phyloP scores from a whole-genome alignment of 2,797 vertebrate species.

The Thaleichthys pacificus region DNA sequence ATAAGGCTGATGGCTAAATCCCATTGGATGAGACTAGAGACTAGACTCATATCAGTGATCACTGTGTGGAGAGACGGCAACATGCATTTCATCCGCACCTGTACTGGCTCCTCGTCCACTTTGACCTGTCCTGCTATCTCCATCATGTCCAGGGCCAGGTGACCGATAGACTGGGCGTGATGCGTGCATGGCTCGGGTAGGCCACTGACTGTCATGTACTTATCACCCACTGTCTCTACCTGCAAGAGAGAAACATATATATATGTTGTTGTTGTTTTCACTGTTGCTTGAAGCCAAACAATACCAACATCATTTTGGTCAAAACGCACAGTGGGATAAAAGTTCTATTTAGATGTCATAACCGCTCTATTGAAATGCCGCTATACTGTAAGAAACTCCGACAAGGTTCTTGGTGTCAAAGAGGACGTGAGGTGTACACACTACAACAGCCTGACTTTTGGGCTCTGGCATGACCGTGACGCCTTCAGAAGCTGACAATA shows the following conservation, averaged over 20 bases:
- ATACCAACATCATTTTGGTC: too few species aligned
- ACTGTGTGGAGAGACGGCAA: not conserved
- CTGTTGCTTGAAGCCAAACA: too few species aligned
- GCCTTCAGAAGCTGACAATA: slow-evolving; percentile 18
- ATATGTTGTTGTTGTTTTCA: not conserved
- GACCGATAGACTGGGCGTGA: slow-evolving; percentile 95
- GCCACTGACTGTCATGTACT: slow-evolving; percentile 99
- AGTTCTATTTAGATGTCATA: too few species aligned
- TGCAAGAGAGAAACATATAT: slow-evolving; percentile 51
- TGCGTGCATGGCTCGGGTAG: slow-evolving; percentile 96
- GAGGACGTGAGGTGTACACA: not conserved
- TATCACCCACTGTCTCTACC: slow-evolving; percentile 99
- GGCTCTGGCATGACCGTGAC: slow-evolving; percentile 30
- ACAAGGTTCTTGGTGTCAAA: not conserved
- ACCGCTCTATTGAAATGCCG: too few species aligned
- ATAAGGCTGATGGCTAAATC: not conserved
- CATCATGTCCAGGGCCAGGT: slow-evolving; percentile 97
- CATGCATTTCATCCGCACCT: slow-evolving; percentile 72
- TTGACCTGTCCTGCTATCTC: slow-evolving; percentile 98
- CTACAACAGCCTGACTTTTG: not conserved
- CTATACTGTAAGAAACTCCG: too few species aligned
- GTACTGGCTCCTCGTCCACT: slow-evolving; percentile 92
- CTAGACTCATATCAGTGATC: not conserved
- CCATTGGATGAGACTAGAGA: too few species aligned
- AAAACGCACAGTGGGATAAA: too few species aligned